Percentiles rank a stretch among this genome's conserved stretches.
Evolutionary conservation across 2,113 vertebrate species (phyloP).

Genomic region (Malurus elegans): DNA sequence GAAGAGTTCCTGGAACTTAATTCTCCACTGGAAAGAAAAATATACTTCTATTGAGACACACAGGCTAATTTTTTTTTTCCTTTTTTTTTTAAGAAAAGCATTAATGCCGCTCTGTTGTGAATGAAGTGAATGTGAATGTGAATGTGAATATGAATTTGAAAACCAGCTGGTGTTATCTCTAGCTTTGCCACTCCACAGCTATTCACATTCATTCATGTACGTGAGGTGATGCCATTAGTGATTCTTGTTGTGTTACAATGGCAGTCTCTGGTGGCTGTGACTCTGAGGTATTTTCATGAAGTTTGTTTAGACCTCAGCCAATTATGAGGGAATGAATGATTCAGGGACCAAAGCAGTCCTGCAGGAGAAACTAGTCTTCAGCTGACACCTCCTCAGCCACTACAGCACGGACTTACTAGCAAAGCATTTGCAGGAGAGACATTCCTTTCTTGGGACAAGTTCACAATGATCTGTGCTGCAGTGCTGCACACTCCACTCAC

Average conservation of each 20-base stretch:
- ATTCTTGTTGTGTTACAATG: background rate
- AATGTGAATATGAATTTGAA: background rate
- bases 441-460: background rate
- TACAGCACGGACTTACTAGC: background rate
- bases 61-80: too few species aligned
- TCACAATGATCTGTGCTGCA: background rate
- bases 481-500: fast-evolving
- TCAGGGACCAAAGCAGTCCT: background rate
- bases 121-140: background rate
- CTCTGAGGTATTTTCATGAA: constrained; percentile 6
- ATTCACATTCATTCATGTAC: background rate
- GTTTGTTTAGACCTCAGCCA: background rate
- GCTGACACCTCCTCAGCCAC: background rate
- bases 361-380: background rate
- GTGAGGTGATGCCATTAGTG: background rate
- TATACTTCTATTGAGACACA: background rate
- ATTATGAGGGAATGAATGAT: background rate
- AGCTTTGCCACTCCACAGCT: background rate
- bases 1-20: background rate
- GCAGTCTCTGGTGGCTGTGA: background rate
- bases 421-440: background rate
- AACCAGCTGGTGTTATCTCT: background rate
- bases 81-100: background rate
- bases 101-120: background rate
- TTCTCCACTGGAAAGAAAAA: background rate